Percentiles rank a stretch among this genome's conserved stretches.
Evolutionary conservation across 2,113 vertebrate genomes (phyloP).

Genomic region (Callipepla californica): DNA sequence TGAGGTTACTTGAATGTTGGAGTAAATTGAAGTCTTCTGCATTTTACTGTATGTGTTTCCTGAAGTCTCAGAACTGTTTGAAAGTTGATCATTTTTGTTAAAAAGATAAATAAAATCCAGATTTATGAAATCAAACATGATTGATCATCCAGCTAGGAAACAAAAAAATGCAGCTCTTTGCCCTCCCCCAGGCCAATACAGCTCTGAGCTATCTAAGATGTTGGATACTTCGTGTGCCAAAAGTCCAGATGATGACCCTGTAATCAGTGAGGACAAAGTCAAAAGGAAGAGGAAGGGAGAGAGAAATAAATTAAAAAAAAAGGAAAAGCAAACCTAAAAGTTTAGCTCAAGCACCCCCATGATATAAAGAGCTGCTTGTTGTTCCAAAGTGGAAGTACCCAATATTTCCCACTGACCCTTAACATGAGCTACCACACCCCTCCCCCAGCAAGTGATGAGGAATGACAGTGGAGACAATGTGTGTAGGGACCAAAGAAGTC

Average conservation of each 20-base stretch:
- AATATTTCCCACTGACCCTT: background rate
- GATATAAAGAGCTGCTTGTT: background rate
- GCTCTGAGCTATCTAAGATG: background rate
- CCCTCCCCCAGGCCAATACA: background rate
- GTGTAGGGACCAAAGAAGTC: background rate
- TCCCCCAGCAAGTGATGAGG: background rate
- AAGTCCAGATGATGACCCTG: background rate
- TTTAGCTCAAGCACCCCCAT: background rate
- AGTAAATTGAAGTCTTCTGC: background rate
- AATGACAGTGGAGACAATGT: background rate
- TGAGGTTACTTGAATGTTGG: background rate
- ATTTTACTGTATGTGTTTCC: background rate
- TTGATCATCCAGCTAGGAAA: background rate
- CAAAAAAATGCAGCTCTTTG: background rate
- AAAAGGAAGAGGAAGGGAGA: accelerated
- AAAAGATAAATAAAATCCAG: background rate
- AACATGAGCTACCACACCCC: background rate
- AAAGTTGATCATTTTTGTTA: background rate
- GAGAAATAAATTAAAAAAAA: background rate
- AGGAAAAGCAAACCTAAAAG: background rate
- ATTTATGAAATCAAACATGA: background rate
- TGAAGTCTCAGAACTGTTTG: background rate
- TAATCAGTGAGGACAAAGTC: background rate
- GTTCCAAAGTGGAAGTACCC: background rate
- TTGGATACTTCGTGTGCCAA: background rate